Percentiles rank a stretch among this genome's conserved stretches.
Conservation (phyloP, 2,888 invertebrate species). For the Lathronympha strigana region DNA sequence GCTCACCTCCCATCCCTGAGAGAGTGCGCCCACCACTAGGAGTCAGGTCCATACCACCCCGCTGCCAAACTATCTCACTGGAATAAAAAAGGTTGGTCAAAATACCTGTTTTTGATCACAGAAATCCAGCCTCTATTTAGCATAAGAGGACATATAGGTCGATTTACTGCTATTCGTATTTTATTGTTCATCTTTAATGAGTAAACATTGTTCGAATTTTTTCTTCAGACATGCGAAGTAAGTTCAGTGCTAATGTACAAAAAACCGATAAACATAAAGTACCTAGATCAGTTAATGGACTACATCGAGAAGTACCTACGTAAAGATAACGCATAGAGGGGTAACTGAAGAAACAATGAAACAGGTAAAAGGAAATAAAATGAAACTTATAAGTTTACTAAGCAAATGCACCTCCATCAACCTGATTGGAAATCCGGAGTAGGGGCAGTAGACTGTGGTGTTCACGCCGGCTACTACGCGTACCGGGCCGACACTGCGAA, state of each 20-base stretch:
- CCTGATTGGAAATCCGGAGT: conserved; percentile 93
- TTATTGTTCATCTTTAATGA: background rate
- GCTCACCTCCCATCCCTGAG: conserved; percentile 63
- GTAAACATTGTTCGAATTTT: background rate
- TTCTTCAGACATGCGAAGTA: conserved; percentile 17
- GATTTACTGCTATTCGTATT: background rate
- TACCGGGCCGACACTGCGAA: conserved; percentile 88
- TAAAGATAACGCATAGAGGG: conserved; percentile 15
- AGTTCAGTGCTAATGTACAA: background rate
- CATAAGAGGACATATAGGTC: background rate
- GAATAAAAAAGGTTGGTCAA: conserved; percentile 1
- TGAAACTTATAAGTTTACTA: conserved; percentile 82
- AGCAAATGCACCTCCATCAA: conserved; percentile 84
- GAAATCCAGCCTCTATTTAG: background rate
- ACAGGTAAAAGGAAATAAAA: conserved; percentile 57
- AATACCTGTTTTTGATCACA: background rate
- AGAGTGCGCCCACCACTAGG: conserved; percentile 61
- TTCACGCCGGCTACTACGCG: conserved; percentile 92
- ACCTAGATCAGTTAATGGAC: background rate
- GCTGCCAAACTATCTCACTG: conserved; percentile 77
- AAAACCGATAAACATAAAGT: conserved; percentile 6
- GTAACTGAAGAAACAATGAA: conserved; percentile 28
- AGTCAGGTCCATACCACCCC: conserved; percentile 66
- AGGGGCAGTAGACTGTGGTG: conserved; percentile 91
- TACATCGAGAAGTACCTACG: background rate